Percentiles rank a stretch among this genome's conserved stretches.
phyloP scores from a whole-genome alignment of 1,140 invertebrate species.

The Leptinotarsa lineolata region DNA sequence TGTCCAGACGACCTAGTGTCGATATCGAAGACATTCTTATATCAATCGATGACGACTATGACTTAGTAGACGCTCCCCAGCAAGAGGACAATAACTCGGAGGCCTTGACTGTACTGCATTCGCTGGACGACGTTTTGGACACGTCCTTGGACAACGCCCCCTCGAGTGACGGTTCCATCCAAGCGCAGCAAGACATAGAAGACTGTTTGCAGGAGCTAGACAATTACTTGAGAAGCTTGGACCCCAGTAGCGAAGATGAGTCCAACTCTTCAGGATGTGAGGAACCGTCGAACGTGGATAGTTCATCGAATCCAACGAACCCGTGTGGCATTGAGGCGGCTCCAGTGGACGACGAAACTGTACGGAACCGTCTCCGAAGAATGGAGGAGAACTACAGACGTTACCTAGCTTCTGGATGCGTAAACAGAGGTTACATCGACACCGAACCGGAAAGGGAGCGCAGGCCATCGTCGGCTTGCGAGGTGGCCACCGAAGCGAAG shows the following conservation, averaged over 20 bases:
- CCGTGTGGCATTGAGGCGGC: not conserved
- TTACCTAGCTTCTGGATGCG: conserved; percentile 41
- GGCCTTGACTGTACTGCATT: conserved; percentile 42
- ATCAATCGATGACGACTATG: conserved; percentile 44
- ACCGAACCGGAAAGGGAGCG: conserved; percentile 36
- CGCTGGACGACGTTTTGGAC: conserved; percentile 49
- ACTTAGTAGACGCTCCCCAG: conserved; percentile 25
- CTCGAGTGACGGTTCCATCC: conserved; percentile 24
- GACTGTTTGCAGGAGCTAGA: conserved; percentile 53
- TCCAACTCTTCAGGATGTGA: conserved; percentile 14
- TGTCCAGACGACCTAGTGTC: conserved; percentile 38
- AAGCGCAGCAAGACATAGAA: conserved; percentile 42
- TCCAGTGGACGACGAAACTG: conserved; percentile 33
- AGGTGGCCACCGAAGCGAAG: conserved; percentile 20
- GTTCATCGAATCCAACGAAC: not conserved
- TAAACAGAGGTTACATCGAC: conserved; percentile 41
- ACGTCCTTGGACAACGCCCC: conserved; percentile 34
- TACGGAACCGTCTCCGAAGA: conserved; percentile 36
- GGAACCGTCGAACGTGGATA: conserved; percentile 22
- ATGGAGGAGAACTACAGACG: conserved; percentile 47
- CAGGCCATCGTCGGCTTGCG: conserved; percentile 42
- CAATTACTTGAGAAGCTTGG: conserved; percentile 48
- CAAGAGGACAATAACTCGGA: conserved; percentile 45
- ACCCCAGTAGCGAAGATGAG: conserved; percentile 35
- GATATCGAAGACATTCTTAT: conserved; percentile 53